Evolutionary conservation across 2,797 vertebrate genomes (phyloP), one percentile per base, ranked within the genome.

Genomic region (Margarornis squamiger): DNA sequence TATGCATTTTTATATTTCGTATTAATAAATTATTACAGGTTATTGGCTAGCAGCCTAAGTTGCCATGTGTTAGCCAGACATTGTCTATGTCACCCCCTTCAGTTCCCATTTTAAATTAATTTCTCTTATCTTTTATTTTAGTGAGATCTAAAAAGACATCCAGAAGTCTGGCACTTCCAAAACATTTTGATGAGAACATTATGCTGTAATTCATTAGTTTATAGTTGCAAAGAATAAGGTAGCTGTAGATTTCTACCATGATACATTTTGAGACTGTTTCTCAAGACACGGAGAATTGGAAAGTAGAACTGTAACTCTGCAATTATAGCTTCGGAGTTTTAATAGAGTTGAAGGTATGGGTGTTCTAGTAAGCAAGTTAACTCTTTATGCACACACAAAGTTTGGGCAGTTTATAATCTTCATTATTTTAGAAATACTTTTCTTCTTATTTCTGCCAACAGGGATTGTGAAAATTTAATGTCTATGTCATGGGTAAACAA

Each of bases 121-220:
- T 96, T 91, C 67, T 92, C 87, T 93, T 97, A 95, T 97, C 95
- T 97, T 94, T 70, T 91, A 88, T 95, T 94, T 79, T 86, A 91
- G 84, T 92, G 75, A 96, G 72, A 96, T 96, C 88, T 88, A 85
- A 94, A 96, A 94, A 92, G 91, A 68, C 85, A 75, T 84, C 83
- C 86, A 96, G 70, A 91, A 93, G 78, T 96, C 70, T 95, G 79
- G 75, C 67, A 94, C 67, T 91, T 94, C 65, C 59, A 84, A 79
- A 94, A 71, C 62, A 30, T 91, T 92, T 90, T 92, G 52, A 95
- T 95, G 80, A 92, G 88, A 95, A 90, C 86, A 61, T 96, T 84
- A 73, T 93, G 90, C 36, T 78, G 57, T 86, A 86, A 90, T 85
- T 96, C 63, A 94, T 85, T 88, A 88, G 20, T 81, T 92, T 93